Evolutionary conservation across 2,888 invertebrate species (phyloP), one percentile per base, ranked within the genome.

Genomic region (Dasysyrphus tricinctus): DNA sequence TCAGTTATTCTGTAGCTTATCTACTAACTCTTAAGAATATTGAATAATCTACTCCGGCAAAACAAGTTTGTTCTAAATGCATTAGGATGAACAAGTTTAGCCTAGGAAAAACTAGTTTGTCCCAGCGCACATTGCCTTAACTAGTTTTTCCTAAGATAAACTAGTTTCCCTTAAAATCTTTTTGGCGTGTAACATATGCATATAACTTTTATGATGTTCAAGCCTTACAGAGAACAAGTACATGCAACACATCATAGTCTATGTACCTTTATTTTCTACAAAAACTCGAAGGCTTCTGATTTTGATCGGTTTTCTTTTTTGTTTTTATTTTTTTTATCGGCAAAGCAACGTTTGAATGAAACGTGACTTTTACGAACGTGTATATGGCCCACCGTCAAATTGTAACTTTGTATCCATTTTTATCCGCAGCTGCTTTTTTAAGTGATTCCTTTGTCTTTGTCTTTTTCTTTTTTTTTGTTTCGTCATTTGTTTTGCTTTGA

Each of bases 401-500:
- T 34, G 16, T 34, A 6, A 67, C 34, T 49, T 67, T 49, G 67
- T 49, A 49, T 34, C 34, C 49, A 19, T 37, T 67, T 67, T 67
- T 16, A 32, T 16, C 16, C 6, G 49, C 49, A 69, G 39, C 69
- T 69, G 69, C 69, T 39, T 69, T n/a, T 54, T 39, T 54, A 61
- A 61, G 39, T 54, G 54, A 39, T 54, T 54, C 39, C 29, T 67
- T 67, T 67, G 47, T 49, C n/a, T 42, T 34, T 39, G 51, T 69
- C 29, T 37, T 51, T 3, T 32, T 32, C 5, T 32, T 7, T 32
- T 32, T 5, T 32, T 32, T 5, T 32, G 5, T 32, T 14, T 39
- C 9, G 67, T 61, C 61, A 42, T 69, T 69, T 49, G 69, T 69
- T 51, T 69, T 69, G 51, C 29, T 69, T 69, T 69, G 69, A 69